Base-by-base conservation (phyloP, 1,140 invertebrate species). In the Protaetia brevitarsis region DNA sequence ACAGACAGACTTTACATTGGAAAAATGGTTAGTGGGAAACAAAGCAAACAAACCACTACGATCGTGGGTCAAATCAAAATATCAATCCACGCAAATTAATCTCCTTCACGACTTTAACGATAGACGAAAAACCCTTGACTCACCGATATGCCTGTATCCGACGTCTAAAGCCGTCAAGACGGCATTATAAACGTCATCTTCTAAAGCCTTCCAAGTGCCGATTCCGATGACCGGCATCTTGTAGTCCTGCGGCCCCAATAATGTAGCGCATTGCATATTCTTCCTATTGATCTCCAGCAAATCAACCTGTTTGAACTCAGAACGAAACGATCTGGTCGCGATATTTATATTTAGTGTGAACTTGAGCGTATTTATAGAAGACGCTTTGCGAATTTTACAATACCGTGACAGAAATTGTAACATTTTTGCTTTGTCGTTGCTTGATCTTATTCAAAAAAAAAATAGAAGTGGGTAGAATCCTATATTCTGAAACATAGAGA, bases 111-210 rank as follows among this genome's bases (percentile, higher is more conserved):
- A n/a, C n/a, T n/a, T n/a, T n/a, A n/a, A n/a, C n/a, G n/a, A n/a
- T n/a, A n/a, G n/a, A 89, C 78, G 78, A 19, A 88, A 87, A 68
- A 89, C 86, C 0, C 81, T 77, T 62, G 81, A 80, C 77, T 89
- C 88, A 71, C 87, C 87, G 74, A 61, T 16, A 74, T 86, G 86
- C 34, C 83, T 79, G 72, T 88, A 89, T 11, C 87, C 87, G 69
- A 68, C 76, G 21, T 86, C 77, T 16, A 89, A 72, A 16, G 87
- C 87, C 11, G 71, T 70, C 7, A 76, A 74, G 0, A 88, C 74
- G 21, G 81, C 83, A 11, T 71, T 72, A 72, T 86, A 81, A 11
- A 86, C 79, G 73, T 86, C 84, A 70, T 85, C 79, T 2, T 81
- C 72, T 70, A 80, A 79, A n/a, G 84, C 79, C 78, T 85, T 82